Evolutionary conservation across 1,140 invertebrate species (phyloP).

Genomic region (Drosophila mauritiana): DNA sequence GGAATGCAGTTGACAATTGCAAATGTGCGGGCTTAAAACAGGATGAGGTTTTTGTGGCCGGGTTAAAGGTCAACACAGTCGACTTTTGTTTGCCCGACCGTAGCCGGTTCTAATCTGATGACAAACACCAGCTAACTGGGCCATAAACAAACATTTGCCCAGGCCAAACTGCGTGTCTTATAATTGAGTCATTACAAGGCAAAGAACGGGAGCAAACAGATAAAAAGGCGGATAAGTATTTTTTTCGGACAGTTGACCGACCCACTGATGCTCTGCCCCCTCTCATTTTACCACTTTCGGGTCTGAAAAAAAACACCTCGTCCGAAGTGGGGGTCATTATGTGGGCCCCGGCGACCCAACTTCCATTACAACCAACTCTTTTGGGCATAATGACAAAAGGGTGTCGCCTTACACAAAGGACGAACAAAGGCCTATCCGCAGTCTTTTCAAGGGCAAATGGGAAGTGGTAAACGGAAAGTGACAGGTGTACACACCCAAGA

Average conservation of each 20-base stretch:
- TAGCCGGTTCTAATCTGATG: slow-evolving; percentile 64
- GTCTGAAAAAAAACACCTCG: not conserved
- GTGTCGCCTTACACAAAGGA: slow-evolving; percentile 52
- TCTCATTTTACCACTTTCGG: not conserved
- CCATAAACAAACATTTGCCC: slow-evolving; percentile 69
- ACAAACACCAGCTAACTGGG: slow-evolving; percentile 65
- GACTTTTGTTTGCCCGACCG: slow-evolving; percentile 27
- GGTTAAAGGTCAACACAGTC: slow-evolving; percentile 64
- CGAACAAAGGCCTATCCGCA: slow-evolving; percentile 29
- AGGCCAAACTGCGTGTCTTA: slow-evolving; percentile 66
- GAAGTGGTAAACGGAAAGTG: slow-evolving; percentile 17
- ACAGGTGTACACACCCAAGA: not conserved
- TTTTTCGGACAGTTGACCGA: slow-evolving; percentile 25
- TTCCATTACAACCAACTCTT: slow-evolving; percentile 44
- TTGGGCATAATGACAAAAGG: slow-evolving; percentile 54
- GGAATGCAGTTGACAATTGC: slow-evolving; percentile 63
- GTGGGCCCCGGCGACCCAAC: slow-evolving; percentile 32
- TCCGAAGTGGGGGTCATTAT: not conserved
- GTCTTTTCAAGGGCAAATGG: slow-evolving; percentile 28
- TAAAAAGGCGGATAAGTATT: slow-evolving; percentile 32
- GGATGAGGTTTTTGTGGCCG: slow-evolving; percentile 17
- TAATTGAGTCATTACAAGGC: slow-evolving; percentile 76
- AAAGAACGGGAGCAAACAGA: slow-evolving; percentile 40
- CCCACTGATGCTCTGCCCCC: not conserved
- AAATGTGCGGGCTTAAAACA: slow-evolving; percentile 25